phyloP scores from a whole-genome alignment of 2,113 vertebrate species.

The Megaptera novaeangliae region DNA sequence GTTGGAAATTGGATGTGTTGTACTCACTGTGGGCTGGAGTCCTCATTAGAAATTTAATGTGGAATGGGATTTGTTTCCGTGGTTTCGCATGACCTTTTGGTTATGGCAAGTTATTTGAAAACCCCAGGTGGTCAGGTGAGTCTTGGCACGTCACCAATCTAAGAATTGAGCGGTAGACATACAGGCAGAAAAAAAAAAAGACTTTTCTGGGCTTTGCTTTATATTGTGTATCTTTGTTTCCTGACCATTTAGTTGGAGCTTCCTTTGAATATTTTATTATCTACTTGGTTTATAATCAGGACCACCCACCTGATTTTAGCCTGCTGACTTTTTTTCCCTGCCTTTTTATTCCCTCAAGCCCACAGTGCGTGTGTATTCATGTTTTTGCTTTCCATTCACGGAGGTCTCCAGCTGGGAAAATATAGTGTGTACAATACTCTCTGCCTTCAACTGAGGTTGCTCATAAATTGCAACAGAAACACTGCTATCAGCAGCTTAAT shows the following conservation, averaged over 20 bases:
- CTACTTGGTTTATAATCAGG: slow-evolving; percentile 67
- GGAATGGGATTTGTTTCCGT: slow-evolving; percentile 28
- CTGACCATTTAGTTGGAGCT: slow-evolving; percentile 39
- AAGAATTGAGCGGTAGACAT: neutral
- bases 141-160: neutral
- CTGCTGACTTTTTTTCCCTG: slow-evolving; percentile 59
- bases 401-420: slow-evolving; percentile 88
- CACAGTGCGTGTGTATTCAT: slow-evolving; percentile 79
- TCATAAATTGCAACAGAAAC: slow-evolving; percentile 88
- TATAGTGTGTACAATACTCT: slow-evolving; percentile 84
- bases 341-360: slow-evolving; percentile 64
- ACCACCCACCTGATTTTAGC: slow-evolving; percentile 77
- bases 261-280: slow-evolving; percentile 70
- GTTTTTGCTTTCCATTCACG: slow-evolving; percentile 83
- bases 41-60: neutral
- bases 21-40: neutral
- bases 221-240: slow-evolving; percentile 28
- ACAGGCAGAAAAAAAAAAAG: neutral
- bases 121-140: neutral
- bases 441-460: slow-evolving; percentile 86
- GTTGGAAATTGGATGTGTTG: fast-evolving
- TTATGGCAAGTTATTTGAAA: slow-evolving; percentile 32
- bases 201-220: neutral
- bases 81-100: slow-evolving; percentile 54
- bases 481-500: slow-evolving; percentile 87